These are phyloP conservation scores for Charina bottae DNA, from an alignment of 2,113 vertebrate species.

Conservation along the genomic window DNA sequence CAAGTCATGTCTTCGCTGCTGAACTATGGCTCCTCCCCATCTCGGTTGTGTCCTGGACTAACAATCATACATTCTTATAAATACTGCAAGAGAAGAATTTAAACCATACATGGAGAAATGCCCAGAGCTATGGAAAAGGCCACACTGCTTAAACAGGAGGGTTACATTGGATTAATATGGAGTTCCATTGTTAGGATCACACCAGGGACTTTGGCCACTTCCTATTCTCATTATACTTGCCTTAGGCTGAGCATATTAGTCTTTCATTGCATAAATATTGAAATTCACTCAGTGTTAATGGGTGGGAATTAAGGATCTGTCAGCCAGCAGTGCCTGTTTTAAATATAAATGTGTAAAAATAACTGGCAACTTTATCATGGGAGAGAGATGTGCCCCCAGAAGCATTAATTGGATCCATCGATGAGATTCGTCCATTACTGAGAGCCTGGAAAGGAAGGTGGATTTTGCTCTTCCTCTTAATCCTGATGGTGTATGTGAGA, in stretches of 20 bases:
- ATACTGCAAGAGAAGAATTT: conserved; percentile 8
- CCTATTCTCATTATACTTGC: conserved; percentile 6
- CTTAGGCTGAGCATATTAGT: conserved; percentile 26
- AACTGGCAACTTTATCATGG: conserved; percentile 20
- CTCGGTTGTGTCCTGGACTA: neutral
- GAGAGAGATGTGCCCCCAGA: conserved; percentile 1
- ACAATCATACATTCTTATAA: neutral
- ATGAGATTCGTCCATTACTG: neutral
- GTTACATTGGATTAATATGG: conserved; percentile 6
- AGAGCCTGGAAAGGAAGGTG: conserved; percentile 4
- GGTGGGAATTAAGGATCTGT: conserved; percentile 27
- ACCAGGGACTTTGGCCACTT: conserved; percentile 10
- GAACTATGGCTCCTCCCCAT: neutral
- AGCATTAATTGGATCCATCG: conserved; percentile 10
- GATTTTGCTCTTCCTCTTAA: conserved; percentile 4
- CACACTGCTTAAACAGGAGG: rapidly evolving
- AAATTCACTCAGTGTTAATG: conserved; percentile 28
- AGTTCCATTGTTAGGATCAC: neutral
- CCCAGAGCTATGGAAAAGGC: neutral
- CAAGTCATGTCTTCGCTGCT: too few relatives aligned
- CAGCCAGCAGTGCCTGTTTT: conserved; percentile 17
- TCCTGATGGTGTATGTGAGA: neutral
- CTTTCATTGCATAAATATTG: conserved; percentile 39
- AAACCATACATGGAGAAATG: conserved; percentile 1
- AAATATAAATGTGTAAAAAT: conserved; percentile 24